Evolutionary conservation across 1,140 invertebrate genomes (phyloP).

Genomic region (Thaumetopoea pityocampa): DNA sequence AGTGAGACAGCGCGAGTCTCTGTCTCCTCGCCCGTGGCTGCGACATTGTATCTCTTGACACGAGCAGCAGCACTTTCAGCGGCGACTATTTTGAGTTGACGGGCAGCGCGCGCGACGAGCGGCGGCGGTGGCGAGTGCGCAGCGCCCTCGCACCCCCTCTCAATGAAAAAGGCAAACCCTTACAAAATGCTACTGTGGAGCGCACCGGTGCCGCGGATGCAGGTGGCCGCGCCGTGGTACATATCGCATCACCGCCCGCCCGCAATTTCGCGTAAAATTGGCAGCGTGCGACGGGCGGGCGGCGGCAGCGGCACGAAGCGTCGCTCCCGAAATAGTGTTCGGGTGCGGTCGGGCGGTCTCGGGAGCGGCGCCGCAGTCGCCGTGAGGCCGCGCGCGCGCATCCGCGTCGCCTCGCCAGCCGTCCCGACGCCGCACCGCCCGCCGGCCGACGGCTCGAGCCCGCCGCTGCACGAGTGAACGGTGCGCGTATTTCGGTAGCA

Average conservation of each 20-base stretch:
- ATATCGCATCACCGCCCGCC: constrained; percentile 74
- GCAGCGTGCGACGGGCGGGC: constrained; percentile 67
- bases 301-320: constrained; percentile 59
- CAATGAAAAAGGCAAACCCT: constrained; percentile 44
- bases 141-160: constrained; percentile 29
- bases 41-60: constrained; percentile 73
- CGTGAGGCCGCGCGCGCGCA: constrained; percentile 67
- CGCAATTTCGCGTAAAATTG: constrained; percentile 75
- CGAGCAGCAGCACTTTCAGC: constrained; percentile 53
- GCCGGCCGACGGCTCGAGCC: constrained; percentile 42
- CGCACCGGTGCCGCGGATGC: constrained; percentile 32
- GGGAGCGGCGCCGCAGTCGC: constrained; percentile 63
- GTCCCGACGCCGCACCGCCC: constrained; percentile 39
- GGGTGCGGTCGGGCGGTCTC: constrained; percentile 59
- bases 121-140: constrained; percentile 16
- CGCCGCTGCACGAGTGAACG: constrained; percentile 44
- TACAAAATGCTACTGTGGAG: constrained; percentile 25
- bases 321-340: constrained; percentile 73
- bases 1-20: constrained; percentile 72
- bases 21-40: constrained; percentile 70
- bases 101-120: constrained; percentile 41
- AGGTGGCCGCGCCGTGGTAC: constrained; percentile 49
- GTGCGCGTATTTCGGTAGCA: constrained; percentile 67
- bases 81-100: constrained; percentile 62
- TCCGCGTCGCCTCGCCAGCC: constrained; percentile 56